Base-by-base conservation (phyloP, 2,113 vertebrate genomes). In the Talpa occidentalis region DNA sequence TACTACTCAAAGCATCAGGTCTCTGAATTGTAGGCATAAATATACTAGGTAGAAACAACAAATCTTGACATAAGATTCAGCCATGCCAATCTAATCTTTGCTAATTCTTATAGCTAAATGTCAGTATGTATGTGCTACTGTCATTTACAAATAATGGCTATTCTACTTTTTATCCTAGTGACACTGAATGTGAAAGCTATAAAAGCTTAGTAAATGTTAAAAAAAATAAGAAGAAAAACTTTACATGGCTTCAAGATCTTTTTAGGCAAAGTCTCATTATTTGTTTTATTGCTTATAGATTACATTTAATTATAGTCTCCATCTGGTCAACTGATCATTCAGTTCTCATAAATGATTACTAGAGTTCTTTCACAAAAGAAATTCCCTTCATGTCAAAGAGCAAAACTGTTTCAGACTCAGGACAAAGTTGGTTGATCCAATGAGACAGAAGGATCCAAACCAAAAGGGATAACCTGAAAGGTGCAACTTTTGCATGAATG, bases 171-270 rank as follows among this genome's bases (percentile, higher is more conserved):
- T 74, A 66, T n/a, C 80, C 10, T 52, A 44, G 49, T 52, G 52
- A 84, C 21, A 59, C 0, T 64, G 66, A 84, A 93, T 93, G 28
- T 78, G 21, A 62, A 96, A 91, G 6, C 19, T n/a, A 47, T 37
- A 72, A 83, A 82, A 84, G 5, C 28, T 80, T 89, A 66, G 40
- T 60, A 84, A 93, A 52, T 85, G 77, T 56, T 64, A 84, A 72
- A 88, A 76, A 70, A 91, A 81, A 66, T 10, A 44, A 52, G 70
- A 92, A 82, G 9, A 85, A 69, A 93, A 91, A 26, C 5, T 89
- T 86, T 24, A 78, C 14, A 79, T 70, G 37, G 37, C 22, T 76
- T 66, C 17, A 70, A 79, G 90, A 40, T 82, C 26, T 95, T 82
- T 22, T 95, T 21, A 84, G 78, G 82, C 49, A 96, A 94, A 69